Percentiles rank a stretch among this genome's conserved stretches.
Evolutionary conservation across 2,113 vertebrate genomes (phyloP).

Genomic region (Archilochus colubris): DNA sequence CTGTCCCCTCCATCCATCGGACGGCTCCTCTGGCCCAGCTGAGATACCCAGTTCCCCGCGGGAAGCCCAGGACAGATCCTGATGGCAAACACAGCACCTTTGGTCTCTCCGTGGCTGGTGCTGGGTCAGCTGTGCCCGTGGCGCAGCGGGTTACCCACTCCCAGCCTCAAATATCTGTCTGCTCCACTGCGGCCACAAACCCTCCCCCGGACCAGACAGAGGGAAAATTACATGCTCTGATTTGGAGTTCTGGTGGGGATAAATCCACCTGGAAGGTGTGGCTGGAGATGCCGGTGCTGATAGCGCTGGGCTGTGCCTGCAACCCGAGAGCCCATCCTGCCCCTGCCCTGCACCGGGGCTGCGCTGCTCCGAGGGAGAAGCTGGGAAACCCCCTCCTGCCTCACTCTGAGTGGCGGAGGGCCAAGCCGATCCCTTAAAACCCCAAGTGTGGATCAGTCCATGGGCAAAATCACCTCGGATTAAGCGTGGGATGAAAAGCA

Average conservation of each 20-base stretch:
- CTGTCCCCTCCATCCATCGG: background rate
- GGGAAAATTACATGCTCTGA: conserved; percentile 26
- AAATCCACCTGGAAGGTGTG: background rate
- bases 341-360: background rate
- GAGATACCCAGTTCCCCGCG: background rate
- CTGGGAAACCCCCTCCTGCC: background rate
- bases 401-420: background rate
- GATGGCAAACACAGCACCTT: background rate
- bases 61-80: background rate
- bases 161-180: conserved; percentile 56
- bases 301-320: background rate
- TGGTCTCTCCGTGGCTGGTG: background rate
- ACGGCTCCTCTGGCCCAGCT: background rate
- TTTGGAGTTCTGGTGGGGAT: conserved; percentile 37
- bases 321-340: background rate
- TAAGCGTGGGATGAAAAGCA: background rate
- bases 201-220: conserved; percentile 14
- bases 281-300: background rate
- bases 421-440: background rate
- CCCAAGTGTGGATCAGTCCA: accelerated
- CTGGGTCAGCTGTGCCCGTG: background rate
- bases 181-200: background rate
- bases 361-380: background rate
- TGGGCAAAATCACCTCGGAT: background rate
- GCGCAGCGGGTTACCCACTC: background rate